phyloP scores from a whole-genome alignment of 2,888 invertebrate species.

The Athalia rosae region DNA sequence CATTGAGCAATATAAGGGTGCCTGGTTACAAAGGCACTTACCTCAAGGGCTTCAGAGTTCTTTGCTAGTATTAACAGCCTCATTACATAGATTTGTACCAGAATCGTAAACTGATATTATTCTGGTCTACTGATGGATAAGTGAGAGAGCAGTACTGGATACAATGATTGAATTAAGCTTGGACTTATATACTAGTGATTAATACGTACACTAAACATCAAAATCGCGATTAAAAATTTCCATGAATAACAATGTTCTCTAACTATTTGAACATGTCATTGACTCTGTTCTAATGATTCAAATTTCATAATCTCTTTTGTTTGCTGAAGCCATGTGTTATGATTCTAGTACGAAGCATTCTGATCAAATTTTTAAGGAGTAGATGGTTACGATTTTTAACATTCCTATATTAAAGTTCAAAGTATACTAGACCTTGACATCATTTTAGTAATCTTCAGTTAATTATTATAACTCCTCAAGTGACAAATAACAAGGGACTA shows the following conservation, averaged over 20 bases:
- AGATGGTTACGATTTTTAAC: slow-evolving; percentile 3
- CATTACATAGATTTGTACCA: slow-evolving; percentile 75
- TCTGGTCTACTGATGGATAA: background rate
- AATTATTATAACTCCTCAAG: slow-evolving; percentile 22
- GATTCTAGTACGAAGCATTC: background rate
- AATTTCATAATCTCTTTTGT: background rate
- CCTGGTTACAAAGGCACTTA: slow-evolving; percentile 76
- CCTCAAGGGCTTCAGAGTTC: slow-evolving; percentile 76
- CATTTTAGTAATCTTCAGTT: slow-evolving; percentile 24
- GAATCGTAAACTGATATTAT: slow-evolving; percentile 57
- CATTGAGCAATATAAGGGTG: slow-evolving; percentile 76
- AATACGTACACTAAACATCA: slow-evolving; percentile 3
- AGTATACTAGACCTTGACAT: background rate
- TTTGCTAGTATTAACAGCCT: slow-evolving; percentile 73
- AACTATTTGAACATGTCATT: background rate
- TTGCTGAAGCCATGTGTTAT: background rate
- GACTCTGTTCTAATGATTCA: background rate
- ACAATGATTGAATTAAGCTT: slow-evolving; percentile 4
- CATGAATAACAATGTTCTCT: background rate
- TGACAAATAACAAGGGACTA: slow-evolving; percentile 30
- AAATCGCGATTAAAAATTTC: background rate
- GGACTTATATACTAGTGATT: background rate
- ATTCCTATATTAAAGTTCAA: slow-evolving; percentile 4
- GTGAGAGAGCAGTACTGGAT: background rate
- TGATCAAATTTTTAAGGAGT: background rate